Conservation (phyloP, 2,797 vertebrate species). For the Etheostoma nigrum region DNA sequence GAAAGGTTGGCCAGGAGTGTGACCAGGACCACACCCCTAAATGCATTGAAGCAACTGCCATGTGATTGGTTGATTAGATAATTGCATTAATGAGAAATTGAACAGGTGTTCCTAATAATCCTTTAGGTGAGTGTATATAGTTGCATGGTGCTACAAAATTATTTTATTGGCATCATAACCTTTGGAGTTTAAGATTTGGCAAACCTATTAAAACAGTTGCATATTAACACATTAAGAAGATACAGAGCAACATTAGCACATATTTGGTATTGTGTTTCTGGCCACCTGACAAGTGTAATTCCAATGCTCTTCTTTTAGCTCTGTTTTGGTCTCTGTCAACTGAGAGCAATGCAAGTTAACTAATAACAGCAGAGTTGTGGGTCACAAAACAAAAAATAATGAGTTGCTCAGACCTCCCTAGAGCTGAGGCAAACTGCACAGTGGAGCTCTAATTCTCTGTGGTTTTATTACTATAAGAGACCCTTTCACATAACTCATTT, state of each 20-base stretch:
- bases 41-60: too few species aligned
- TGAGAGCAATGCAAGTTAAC: too few species aligned
- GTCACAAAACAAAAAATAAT: neutral
- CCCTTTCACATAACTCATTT: constrained; percentile 14
- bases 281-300: neutral
- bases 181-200: neutral
- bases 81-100: too few species aligned
- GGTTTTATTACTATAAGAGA: too few species aligned
- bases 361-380: neutral
- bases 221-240: neutral
- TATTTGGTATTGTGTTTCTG: neutral
- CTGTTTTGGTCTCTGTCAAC: neutral
- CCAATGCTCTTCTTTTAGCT: neutral
- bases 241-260: neutral
- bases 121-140: neutral
- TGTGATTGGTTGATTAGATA: too few species aligned
- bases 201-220: neutral
- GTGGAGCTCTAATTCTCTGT: too few species aligned
- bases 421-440: neutral
- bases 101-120: too few species aligned
- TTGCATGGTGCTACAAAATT: too few species aligned
- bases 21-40: too few species aligned
- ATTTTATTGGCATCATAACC: neutral
- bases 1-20: too few species aligned
- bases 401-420: neutral